These are phyloP conservation scores for Cydia strobilella DNA, from an alignment of 1,140 invertebrate species.

Conservation along the genomic window DNA sequence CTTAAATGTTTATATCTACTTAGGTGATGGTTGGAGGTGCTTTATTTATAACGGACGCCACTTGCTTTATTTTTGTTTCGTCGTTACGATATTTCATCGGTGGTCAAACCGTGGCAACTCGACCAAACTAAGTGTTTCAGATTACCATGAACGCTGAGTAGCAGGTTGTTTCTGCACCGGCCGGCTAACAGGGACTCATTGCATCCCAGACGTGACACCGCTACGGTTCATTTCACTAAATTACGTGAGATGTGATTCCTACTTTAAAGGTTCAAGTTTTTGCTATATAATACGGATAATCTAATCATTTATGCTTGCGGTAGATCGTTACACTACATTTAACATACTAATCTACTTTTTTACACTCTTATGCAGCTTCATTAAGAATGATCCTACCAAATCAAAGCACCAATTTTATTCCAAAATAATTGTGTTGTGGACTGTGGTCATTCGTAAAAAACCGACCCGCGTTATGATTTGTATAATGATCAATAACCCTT, in stretches of 20 bases:
- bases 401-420: conserved; percentile 45
- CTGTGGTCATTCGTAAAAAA: conserved; percentile 56
- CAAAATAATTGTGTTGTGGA: conserved; percentile 56
- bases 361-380: conserved; percentile 21
- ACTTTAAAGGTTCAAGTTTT: conserved; percentile 47
- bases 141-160: conserved; percentile 5
- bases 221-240: conserved; percentile 64
- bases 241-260: conserved; percentile 58
- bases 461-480: conserved; percentile 56
- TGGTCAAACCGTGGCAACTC: background rate
- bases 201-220: conserved; percentile 60
- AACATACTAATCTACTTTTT: conserved; percentile 18
- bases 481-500: conserved; percentile 72
- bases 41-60: too few relatives aligned
- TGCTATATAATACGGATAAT: conserved; percentile 47
- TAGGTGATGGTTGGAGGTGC: too few relatives aligned
- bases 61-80: too few relatives aligned
- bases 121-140: conserved; percentile 9
- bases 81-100: too few relatives aligned
- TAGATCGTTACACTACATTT: conserved; percentile 53
- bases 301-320: conserved; percentile 60
- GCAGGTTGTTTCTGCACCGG: conserved; percentile 8
- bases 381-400: conserved; percentile 35
- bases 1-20: too few relatives aligned
- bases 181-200: conserved; percentile 31